Conservation (phyloP, 30 jellyfish, hydroid and myxozoan genomes). For the Hydractinia echinata region DNA sequence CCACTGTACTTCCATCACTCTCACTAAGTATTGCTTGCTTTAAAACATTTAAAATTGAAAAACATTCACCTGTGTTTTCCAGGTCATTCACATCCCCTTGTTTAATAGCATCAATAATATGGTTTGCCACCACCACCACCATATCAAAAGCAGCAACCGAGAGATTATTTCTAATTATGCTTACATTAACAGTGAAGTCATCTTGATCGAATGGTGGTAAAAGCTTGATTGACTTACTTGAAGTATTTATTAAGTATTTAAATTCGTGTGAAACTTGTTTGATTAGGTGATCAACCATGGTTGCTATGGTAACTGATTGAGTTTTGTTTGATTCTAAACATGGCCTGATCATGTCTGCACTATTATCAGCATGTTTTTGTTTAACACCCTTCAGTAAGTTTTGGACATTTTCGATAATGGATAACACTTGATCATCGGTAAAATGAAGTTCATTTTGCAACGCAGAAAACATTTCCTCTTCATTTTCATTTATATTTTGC, state of each 20-base stretch:
- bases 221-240: not conserved
- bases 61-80: too few relatives aligned
- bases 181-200: too few relatives aligned
- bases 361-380: not conserved
- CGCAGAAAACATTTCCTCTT: conserved; percentile 2
- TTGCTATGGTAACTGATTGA: not conserved
- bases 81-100: too few relatives aligned
- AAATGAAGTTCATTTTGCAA: not conserved
- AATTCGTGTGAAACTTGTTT: conserved; percentile 4
- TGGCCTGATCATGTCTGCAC: not conserved
- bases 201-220: not conserved
- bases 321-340: not conserved
- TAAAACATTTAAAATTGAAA: too few relatives aligned
- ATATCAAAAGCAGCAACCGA: conserved; percentile 12
- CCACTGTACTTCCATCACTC: too few relatives aligned
- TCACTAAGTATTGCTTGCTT: too few relatives aligned
- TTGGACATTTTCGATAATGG: not conserved
- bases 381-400: not conserved
- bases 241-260: not conserved
- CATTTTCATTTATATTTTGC: not conserved
- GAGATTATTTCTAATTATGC: not conserved
- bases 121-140: not conserved
- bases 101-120: too few relatives aligned
- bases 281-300: not conserved
- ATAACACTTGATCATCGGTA: not conserved